A percentile compares a stretch with the other conserved stretches of the same genome.
Evolutionary conservation across 2,113 vertebrate genomes (phyloP).

Genomic region (Perca fluviatilis): DNA sequence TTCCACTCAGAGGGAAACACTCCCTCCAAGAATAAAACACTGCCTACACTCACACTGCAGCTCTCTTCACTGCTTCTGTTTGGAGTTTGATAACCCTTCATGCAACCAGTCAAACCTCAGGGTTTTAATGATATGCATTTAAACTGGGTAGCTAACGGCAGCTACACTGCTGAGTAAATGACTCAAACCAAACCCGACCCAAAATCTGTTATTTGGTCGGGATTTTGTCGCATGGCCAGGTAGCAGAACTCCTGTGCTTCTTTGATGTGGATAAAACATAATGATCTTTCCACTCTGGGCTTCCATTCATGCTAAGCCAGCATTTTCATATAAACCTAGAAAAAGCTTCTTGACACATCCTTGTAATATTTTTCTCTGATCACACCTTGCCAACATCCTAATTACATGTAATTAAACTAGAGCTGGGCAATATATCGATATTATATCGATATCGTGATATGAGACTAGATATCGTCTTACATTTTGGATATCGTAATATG

Average conservation of each 20-base stretch:
- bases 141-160: not conserved
- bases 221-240: not conserved
- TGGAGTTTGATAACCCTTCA: not conserved
- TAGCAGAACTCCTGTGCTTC: not conserved
- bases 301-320: not conserved
- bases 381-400: not conserved
- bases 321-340: not conserved
- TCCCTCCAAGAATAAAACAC: slow-evolving; percentile 33
- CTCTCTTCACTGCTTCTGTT: slow-evolving; percentile 4
- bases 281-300: not conserved
- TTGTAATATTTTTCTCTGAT: not conserved
- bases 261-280: not conserved
- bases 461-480: no score
- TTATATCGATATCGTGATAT: no score
- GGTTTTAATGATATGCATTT: not conserved
- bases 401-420: no score
- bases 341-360: not conserved
- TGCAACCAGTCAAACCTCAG: not conserved
- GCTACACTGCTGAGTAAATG: not conserved
- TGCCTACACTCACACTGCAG: not conserved
- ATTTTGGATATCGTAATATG: no score
- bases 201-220: not conserved
- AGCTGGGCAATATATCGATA: no score
- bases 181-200: not conserved
- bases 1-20: slow-evolving; percentile 36